Conservation (phyloP, 1,140 invertebrate species). For the Drosophila triauraria region DNA sequence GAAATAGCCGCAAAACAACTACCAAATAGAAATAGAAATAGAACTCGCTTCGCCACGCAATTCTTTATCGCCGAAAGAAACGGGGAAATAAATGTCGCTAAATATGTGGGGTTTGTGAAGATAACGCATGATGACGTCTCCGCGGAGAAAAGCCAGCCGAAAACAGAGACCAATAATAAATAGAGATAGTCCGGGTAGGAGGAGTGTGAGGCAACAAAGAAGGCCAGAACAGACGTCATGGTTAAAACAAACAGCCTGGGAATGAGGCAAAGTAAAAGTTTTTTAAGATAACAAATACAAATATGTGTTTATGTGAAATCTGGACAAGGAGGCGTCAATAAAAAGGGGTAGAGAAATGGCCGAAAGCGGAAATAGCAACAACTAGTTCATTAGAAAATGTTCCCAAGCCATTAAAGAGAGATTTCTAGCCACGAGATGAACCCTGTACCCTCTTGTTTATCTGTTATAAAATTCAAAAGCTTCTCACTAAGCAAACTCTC, state of each 20-base stretch:
- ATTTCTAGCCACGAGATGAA: background rate
- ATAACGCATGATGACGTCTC: constrained; percentile 48
- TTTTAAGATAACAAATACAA: constrained; percentile 38
- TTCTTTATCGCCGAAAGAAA: constrained; percentile 31
- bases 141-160: background rate
- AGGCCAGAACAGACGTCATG: constrained; percentile 43
- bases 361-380: background rate
- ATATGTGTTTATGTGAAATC: constrained; percentile 31
- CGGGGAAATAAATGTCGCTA: constrained; percentile 36
- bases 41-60: constrained; percentile 30
- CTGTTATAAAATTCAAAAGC: constrained; percentile 17
- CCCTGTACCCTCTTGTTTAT: constrained; percentile 4
- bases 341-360: background rate
- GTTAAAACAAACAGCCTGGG: constrained; percentile 20
- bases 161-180: constrained; percentile 26
- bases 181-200: constrained; percentile 6
- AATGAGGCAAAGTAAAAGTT: constrained; percentile 32
- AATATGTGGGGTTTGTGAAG: constrained; percentile 13
- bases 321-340: background rate
- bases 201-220: constrained; percentile 7
- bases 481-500: constrained; percentile 7
- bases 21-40: constrained; percentile 19
- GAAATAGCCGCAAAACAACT: constrained; percentile 43
- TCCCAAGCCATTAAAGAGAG: background rate
- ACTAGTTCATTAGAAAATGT: background rate